These are phyloP conservation scores for Drosophila rufa DNA, from an alignment of 1,140 invertebrate species.

Conservation along the genomic window DNA sequence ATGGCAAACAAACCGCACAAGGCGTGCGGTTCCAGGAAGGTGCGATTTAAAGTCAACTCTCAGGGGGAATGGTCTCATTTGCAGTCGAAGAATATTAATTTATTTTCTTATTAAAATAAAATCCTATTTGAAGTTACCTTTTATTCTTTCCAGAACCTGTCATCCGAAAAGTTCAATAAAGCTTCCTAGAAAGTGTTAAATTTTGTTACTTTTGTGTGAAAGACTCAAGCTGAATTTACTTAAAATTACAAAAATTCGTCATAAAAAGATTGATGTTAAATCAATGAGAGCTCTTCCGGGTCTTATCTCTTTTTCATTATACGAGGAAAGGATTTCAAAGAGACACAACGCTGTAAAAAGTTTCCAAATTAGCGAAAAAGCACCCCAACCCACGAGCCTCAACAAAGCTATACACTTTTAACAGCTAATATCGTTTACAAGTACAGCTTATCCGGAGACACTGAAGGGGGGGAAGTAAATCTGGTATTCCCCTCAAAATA, in stretches of 20 bases:
- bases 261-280: too few species aligned
- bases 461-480: conserved; percentile 15
- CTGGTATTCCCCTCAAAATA: conserved; percentile 23
- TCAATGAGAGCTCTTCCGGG: background rate
- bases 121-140: background rate
- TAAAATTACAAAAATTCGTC: too few species aligned
- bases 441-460: conserved; percentile 6
- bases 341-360: background rate
- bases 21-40: conserved; percentile 27
- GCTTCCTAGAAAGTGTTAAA: background rate
- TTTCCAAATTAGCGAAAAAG: background rate
- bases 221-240: too few species aligned
- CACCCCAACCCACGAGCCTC: background rate
- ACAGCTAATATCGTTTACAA: conserved; percentile 12
- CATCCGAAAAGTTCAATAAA: too few species aligned
- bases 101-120: background rate
- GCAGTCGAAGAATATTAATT: conserved; percentile 3
- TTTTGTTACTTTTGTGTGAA: too few species aligned
- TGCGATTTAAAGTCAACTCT: conserved; percentile 6
- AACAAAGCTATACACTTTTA: conserved; percentile 17
- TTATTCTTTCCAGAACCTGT: too few species aligned
- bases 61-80: conserved; percentile 9
- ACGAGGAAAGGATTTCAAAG: too few species aligned
- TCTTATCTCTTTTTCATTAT: too few species aligned
- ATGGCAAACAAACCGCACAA: conserved; percentile 29